Evolutionary conservation across 2,797 vertebrate species (phyloP), one percentile per base, ranked within the genome.

Genomic region (Glossophaga mutica): DNA sequence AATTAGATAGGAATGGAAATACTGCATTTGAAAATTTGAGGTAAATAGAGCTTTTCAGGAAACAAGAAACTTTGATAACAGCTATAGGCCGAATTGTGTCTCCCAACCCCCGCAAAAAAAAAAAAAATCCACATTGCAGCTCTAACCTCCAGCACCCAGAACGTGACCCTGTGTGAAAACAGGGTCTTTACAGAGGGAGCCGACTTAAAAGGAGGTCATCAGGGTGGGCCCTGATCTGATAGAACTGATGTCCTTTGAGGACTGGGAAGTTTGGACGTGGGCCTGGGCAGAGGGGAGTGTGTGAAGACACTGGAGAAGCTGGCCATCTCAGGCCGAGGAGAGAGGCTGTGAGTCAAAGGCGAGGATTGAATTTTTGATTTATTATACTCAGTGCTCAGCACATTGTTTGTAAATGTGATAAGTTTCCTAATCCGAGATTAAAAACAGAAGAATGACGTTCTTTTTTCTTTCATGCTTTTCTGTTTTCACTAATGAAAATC

Each of bases 401-500:
- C 9, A 21, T 59, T 92, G 78, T 55, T 78, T 83, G 12, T 73
- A 65, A 87, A 70, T 48, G 44, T 68, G 44, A 46, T 87, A 39
- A 14, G 67, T 90, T 91, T 95, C 39, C 48, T 68, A 70, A 5
- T 37, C 82, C 42, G 34, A 42, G 8, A 21, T 50, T 65, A 94
- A 70, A 95, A 82, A 68, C 37, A 87, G 74, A 65, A 96, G 90
- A 92, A 26, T 57, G 26, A 76, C 70, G n/a, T 50, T 76, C 15
- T 74, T 70, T 59, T 93, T 90, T 67, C 21, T 81, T 74, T 91
- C 19, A 34, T 93, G 9, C 24, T 82, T 87, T 5, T 50, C 4
- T 81, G 2, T 57, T 73, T 79, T 83, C 76, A 68, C 21, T 91
- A 57, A 76, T 97, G 48, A 71, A 95, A 96, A 5, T 74, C 46